phyloP scores from a whole-genome alignment of 2,797 vertebrate species.

The Chromobotia macracanthus region DNA sequence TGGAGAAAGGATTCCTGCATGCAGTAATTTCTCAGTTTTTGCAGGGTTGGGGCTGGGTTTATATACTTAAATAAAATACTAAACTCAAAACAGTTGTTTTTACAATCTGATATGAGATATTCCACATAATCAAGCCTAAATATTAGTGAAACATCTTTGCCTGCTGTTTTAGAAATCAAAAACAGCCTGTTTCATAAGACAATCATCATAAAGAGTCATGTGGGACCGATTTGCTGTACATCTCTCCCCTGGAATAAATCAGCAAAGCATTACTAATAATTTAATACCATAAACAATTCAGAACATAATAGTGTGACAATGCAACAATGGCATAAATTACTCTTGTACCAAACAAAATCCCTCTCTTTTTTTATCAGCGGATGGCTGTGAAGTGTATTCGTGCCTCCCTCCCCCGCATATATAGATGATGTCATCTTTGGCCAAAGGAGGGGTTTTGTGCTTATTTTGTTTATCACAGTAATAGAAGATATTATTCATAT shows the following conservation, averaged over 20 bases:
- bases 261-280: not conserved
- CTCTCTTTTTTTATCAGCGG: slow-evolving; percentile 7
- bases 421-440: slow-evolving; percentile 1
- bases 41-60: slow-evolving; percentile 14
- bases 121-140: slow-evolving; percentile 66
- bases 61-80: slow-evolving; percentile 7
- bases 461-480: slow-evolving; percentile 33
- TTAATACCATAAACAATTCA: slow-evolving; percentile 3
- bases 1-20: not conserved
- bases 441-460: not conserved
- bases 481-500: slow-evolving; percentile 17
- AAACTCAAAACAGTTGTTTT: slow-evolving; percentile 42
- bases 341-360: not conserved
- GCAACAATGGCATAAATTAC: not conserved
- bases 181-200: not conserved
- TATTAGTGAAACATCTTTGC: slow-evolving; percentile 46
- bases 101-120: slow-evolving; percentile 58
- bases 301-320: slow-evolving; percentile 9
- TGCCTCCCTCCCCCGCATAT: not conserved
- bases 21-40: not conserved
- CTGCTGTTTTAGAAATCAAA: slow-evolving; percentile 42
- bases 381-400: slow-evolving; percentile 6
- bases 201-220: not conserved
- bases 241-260: slow-evolving; percentile 31
- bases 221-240: slow-evolving; percentile 11